Conservation (phyloP, 2,113 vertebrate species). For the Motacilla alba region DNA sequence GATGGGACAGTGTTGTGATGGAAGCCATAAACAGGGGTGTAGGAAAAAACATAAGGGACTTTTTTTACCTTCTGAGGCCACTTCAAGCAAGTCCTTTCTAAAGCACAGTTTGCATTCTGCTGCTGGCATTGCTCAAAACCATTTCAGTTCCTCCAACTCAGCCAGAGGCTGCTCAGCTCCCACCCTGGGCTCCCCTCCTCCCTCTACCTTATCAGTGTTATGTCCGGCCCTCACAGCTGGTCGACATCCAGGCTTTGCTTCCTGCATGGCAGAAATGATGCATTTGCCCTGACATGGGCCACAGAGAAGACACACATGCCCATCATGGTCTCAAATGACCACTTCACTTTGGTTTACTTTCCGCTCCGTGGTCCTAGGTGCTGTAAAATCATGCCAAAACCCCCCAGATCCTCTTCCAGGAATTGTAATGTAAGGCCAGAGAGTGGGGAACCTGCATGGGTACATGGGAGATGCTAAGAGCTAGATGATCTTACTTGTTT, state of each 20-base stretch:
- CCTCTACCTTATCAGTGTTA: not conserved
- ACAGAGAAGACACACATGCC: fast-evolving
- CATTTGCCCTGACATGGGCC: fast-evolving
- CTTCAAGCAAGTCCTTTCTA: not conserved
- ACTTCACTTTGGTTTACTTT: not conserved
- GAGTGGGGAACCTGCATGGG: not conserved
- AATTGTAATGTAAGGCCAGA: not conserved
- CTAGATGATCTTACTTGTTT: not conserved
- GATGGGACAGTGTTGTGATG: not conserved
- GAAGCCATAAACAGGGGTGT: not conserved
- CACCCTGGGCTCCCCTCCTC: not conserved
- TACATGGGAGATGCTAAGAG: not conserved
- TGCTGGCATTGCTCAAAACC: not conserved
- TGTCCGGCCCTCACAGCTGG: fast-evolving
- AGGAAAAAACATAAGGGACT: not conserved
- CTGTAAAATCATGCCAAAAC: not conserved
- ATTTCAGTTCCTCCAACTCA: not conserved
- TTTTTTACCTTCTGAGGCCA: not conserved
- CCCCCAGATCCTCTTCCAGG: not conserved
- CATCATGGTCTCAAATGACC: not conserved
- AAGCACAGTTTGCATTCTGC: not conserved
- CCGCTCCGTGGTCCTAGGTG: not conserved
- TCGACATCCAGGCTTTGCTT: not conserved
- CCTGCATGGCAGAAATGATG: not conserved
- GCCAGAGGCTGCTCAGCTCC: not conserved